These are phyloP conservation scores for Chloromyia formosa DNA, from an alignment of 2,888 invertebrate species.

Conservation along the genomic window DNA sequence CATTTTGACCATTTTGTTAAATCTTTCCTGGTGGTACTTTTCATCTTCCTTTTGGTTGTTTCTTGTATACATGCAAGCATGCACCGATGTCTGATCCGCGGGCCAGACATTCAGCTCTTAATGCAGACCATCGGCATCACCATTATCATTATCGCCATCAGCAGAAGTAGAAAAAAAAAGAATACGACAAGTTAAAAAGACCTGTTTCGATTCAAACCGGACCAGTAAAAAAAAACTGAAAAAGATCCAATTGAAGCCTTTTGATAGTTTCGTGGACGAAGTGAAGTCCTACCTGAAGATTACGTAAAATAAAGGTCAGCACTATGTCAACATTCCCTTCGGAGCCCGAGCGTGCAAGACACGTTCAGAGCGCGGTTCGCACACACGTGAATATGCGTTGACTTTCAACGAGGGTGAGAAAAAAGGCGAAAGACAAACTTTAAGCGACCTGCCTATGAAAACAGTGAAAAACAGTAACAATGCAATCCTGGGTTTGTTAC, in stretches of 20 bases:
- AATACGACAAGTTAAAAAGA: constrained; percentile 41
- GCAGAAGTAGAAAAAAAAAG: neutral
- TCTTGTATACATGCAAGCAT: neutral
- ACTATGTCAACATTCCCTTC: constrained; percentile 29
- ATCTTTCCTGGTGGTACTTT: constrained; percentile 47
- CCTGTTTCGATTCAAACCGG: constrained; percentile 41
- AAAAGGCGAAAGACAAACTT: constrained; percentile 22
- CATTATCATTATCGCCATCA: constrained; percentile 6
- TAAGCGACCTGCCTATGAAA: constrained; percentile 24
- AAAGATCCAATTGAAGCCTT: neutral
- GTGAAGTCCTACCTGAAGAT: constrained; percentile 36
- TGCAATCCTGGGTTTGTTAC: neutral
- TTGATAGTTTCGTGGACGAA: constrained; percentile 9
- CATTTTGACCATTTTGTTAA: constrained; percentile 37
- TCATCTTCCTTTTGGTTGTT: constrained; percentile 20
- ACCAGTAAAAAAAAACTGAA: constrained; percentile 13
- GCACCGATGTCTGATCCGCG: neutral
- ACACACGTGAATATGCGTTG: neutral
- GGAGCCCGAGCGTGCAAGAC: neutral
- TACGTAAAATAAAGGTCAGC: constrained; percentile 41
- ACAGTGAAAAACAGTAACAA: constrained; percentile 10
- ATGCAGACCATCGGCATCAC: neutral
- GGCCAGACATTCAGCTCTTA: constrained; percentile 29
- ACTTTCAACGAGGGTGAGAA: neutral
- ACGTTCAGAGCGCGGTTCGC: neutral